Evolutionary conservation across 2,113 vertebrate genomes (phyloP), one percentile per base, ranked within the genome.

Genomic region (Lichenostomus cassidix): DNA sequence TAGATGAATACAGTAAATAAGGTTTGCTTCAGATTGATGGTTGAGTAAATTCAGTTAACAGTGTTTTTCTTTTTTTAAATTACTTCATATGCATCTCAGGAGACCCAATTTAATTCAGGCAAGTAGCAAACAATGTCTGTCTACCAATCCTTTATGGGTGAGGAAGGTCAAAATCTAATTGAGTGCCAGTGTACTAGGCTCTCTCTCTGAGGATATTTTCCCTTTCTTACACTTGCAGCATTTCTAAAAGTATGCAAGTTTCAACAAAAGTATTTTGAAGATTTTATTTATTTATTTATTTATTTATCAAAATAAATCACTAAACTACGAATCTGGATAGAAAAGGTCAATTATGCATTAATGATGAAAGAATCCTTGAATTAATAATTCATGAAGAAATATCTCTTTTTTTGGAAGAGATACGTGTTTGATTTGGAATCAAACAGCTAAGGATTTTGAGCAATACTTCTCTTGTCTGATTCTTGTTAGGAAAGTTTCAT

Each of bases 101-200:
- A 96, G 80, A 91, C 71, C 47, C 46, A 86, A 88, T 96, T 97
- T 95, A 97, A 93, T 93, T 80, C 80, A 92, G 63, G n/a, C 50
- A 88, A 95, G 68, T 44, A 92, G 56, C 65, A 94, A 97, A 96
- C 75, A 71, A 76, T 89, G 44, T 88, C 58, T 83, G 50, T 92
- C 58, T 94, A 52, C 60, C 81, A 89, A 60, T 91, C 55, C 65
- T 93, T 97, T 90, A 83, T 89, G 64, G 79, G 62, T 95, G 78
- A 95, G 87, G 95, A 96, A 97, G 95, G 94, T 96, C 76, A 96
- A 96, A 94, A 87, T 94, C 79, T 97, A 97, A 96, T 94, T 95
- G 92, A 91, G 60, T 93, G 80, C 58, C 64, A 23, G 31, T 52
- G 28, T 89, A 70, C 31, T 24, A 18, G 63, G 28, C 49, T 93